A percentile compares a stretch with the other conserved stretches of the same genome.
Evolutionary conservation across 2,888 invertebrate species (phyloP).

Genomic region (Xylota segnis): DNA sequence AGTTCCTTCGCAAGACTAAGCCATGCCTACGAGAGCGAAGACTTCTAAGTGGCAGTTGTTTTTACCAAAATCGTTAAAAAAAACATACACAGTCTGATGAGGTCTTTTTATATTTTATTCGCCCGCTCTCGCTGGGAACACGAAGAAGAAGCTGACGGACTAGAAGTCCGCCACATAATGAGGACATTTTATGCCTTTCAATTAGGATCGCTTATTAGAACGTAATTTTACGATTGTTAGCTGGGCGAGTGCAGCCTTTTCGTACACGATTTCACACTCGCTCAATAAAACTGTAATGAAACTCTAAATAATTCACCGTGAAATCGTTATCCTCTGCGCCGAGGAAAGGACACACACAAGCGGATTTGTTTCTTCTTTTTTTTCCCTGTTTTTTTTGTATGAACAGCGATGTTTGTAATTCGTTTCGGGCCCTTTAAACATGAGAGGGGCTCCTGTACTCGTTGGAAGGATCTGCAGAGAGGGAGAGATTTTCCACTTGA

Average conservation of each 20-base stretch:
- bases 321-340: conserved; percentile 39
- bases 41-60: conserved; percentile 60
- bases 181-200: conserved; percentile 66
- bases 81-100: conserved; percentile 3
- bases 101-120: not conserved
- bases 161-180: conserved; percentile 39
- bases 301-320: conserved; percentile 57
- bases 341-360: conserved; percentile 36
- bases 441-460: conserved; percentile 8
- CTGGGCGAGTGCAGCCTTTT: conserved; percentile 12
- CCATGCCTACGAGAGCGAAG: not conserved
- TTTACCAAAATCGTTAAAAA: conserved; percentile 23
- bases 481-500: conserved; percentile 49
- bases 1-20: conserved; percentile 9
- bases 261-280: conserved; percentile 53
- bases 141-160: conserved; percentile 12
- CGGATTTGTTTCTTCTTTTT: conserved; percentile 27
- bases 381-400: conserved; percentile 25
- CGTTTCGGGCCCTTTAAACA: conserved; percentile 57
- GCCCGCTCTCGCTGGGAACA: not conserved
- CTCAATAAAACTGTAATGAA: conserved; percentile 60
- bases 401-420: conserved; percentile 56
- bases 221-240: conserved; percentile 64
- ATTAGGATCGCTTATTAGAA: conserved; percentile 66
- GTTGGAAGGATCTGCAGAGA: conserved; percentile 44